Conservation (phyloP, 92 coral and sea anemone species). For the Epizoanthus stellaris region DNA sequence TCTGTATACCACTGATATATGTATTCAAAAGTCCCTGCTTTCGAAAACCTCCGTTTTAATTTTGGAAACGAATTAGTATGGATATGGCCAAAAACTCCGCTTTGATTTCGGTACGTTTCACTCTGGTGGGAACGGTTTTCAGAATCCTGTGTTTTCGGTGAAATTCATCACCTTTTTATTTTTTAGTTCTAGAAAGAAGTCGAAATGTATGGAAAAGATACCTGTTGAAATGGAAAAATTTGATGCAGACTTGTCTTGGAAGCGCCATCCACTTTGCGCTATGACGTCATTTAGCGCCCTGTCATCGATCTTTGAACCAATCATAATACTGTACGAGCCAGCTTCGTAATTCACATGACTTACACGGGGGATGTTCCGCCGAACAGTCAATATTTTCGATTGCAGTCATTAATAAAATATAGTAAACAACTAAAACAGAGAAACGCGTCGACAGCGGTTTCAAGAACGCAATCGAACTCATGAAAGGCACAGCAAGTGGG, state of each 20-base stretch:
- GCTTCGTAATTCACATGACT: slow-evolving; percentile 23
- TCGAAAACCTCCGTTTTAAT: no score
- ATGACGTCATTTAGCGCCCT: background rate
- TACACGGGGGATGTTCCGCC: slow-evolving; percentile 4
- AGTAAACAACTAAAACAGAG: slow-evolving; percentile 3
- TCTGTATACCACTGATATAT: no score
- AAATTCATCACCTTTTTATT: no score
- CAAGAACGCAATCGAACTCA: background rate
- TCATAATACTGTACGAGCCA: background rate
- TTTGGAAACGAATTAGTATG: no score
- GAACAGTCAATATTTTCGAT: slow-evolving; percentile 30
- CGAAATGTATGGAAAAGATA: background rate
- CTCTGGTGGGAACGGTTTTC: no score
- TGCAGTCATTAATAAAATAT: slow-evolving; percentile 37
- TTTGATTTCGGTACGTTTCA: no score
- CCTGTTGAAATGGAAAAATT: background rate
- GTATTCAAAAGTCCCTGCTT: no score
- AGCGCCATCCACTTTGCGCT: no score
- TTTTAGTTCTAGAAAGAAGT: background rate
- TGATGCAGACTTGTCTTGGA: background rate
- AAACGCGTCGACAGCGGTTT: background rate
- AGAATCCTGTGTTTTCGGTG: no score
- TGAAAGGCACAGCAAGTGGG: background rate
- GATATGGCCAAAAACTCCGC: no score
- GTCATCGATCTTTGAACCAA: slow-evolving; percentile 10